Evolutionary conservation across 1,140 invertebrate genomes (phyloP).

Genomic region (Drosophila athabasca): DNA sequence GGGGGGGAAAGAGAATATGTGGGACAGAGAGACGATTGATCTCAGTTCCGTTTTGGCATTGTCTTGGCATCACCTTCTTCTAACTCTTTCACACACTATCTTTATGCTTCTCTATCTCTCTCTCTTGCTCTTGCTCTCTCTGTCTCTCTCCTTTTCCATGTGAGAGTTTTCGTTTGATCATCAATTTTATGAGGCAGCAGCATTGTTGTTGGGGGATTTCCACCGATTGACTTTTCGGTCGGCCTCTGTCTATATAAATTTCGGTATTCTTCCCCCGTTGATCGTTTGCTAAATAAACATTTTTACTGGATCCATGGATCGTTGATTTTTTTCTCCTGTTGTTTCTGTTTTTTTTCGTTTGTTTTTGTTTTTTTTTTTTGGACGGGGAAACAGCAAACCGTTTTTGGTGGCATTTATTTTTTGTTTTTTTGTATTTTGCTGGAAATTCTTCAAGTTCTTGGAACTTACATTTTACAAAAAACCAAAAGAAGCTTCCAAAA

Average conservation of each 20-base stretch:
- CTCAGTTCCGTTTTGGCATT: conserved; percentile 67
- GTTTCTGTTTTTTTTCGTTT: conserved; percentile 22
- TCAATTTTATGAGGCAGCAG: conserved; percentile 69
- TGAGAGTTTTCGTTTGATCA: conserved; percentile 81
- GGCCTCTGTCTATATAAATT: conserved; percentile 75
- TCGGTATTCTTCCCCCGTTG: conserved; percentile 69
- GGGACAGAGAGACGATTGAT: conserved; percentile 68
- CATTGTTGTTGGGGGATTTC: conserved; percentile 66
- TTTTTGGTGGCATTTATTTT: conserved; percentile 45
- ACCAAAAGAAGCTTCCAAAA: conserved; percentile 1
- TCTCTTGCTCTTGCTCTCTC: background rate
- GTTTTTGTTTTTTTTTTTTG: conserved; percentile 29
- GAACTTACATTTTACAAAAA: conserved; percentile 17
- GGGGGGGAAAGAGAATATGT: conserved; percentile 15
- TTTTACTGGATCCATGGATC: conserved; percentile 46
- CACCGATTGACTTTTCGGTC: conserved; percentile 67
- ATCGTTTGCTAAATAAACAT: conserved; percentile 81
- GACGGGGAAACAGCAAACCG: conserved; percentile 36
- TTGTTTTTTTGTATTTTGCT: conserved; percentile 35
- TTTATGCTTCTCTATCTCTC: background rate
- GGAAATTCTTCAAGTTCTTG: conserved; percentile 32
- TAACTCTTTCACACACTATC: background rate
- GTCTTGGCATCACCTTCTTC: conserved; percentile 5
- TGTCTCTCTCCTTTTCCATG: conserved; percentile 36
- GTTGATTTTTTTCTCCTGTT: conserved; percentile 16